Conservation (phyloP, 2,113 vertebrate species). For the Malurus cyaneus region DNA sequence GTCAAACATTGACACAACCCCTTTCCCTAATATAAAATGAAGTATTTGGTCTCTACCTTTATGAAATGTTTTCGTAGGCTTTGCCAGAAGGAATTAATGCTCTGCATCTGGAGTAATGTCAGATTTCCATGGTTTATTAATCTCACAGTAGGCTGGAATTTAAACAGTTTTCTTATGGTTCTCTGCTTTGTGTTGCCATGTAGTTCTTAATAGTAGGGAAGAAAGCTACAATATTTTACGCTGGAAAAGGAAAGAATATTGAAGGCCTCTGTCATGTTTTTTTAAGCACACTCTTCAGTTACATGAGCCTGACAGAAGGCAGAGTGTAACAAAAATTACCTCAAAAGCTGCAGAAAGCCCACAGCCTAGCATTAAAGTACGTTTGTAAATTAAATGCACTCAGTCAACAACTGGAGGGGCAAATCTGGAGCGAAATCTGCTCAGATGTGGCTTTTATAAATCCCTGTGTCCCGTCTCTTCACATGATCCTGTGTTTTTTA, state of each 20-base stretch:
- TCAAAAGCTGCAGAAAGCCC: not conserved
- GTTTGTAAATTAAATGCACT: not conserved
- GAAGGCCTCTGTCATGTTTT: not conserved
- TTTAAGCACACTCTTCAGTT: not conserved
- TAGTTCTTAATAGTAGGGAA: slow-evolving; percentile 2
- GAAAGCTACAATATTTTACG: not conserved
- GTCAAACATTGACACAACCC: not conserved
- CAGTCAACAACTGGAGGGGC: not conserved
- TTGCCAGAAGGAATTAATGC: slow-evolving; percentile 48
- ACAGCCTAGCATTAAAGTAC: not conserved
- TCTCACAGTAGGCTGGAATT: slow-evolving; percentile 61
- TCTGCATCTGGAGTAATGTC: slow-evolving; percentile 40
- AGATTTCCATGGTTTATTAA: slow-evolving; percentile 65
- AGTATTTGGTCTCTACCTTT: not conserved
- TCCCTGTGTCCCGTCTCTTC: not conserved
- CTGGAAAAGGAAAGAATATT: not conserved
- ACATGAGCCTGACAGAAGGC: not conserved
- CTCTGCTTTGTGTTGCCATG: not conserved
- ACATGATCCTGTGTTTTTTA: not conserved
- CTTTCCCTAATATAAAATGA: not conserved
- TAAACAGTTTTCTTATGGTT: slow-evolving; percentile 42
- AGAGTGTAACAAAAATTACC: not conserved
- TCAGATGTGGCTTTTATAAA: not conserved
- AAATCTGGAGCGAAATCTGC: not conserved
- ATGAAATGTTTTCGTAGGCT: slow-evolving; percentile 15